Conservation (phyloP, 2,113 vertebrate species). For the Tragelaphus imberbis region DNA sequence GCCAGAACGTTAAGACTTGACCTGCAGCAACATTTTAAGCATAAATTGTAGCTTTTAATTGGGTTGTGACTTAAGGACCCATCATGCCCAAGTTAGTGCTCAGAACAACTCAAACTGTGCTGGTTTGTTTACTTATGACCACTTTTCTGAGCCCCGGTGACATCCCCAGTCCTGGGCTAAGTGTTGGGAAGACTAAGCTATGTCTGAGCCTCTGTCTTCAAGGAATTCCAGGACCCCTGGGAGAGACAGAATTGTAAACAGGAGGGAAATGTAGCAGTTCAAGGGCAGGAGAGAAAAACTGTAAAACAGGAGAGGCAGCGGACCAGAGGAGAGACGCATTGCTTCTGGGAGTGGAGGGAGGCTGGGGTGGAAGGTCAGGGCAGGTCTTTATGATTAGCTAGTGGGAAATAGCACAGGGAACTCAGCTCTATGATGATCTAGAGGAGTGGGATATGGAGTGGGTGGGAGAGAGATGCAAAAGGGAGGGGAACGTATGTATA, state of each 20-base stretch:
- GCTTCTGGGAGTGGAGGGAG: neutral
- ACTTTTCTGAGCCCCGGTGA: neutral
- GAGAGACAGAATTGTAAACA: neutral
- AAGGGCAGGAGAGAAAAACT: neutral
- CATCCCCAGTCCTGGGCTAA: neutral
- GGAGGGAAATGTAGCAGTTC: neutral
- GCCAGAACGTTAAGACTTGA: conserved; percentile 58
- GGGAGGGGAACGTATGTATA: neutral
- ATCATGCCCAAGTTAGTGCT: neutral
- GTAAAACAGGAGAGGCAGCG: neutral
- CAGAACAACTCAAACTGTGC: neutral
- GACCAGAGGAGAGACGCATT: neutral
- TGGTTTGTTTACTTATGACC: neutral
- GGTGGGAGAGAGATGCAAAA: neutral
- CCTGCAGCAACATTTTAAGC: conserved; percentile 66
- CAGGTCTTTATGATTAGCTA: neutral
- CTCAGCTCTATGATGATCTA: neutral
- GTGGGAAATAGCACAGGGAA: neutral
- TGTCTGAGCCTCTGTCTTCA: neutral
- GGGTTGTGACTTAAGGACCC: conserved; percentile 58
- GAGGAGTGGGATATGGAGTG: neutral
- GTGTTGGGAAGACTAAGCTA: neutral
- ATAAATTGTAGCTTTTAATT: conserved; percentile 70
- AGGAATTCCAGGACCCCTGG: neutral
- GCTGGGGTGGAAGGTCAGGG: neutral